Evolutionary conservation across 2,888 invertebrate genomes (phyloP), one percentile per base, ranked within the genome.

Genomic region (Drosophila cognata): DNA sequence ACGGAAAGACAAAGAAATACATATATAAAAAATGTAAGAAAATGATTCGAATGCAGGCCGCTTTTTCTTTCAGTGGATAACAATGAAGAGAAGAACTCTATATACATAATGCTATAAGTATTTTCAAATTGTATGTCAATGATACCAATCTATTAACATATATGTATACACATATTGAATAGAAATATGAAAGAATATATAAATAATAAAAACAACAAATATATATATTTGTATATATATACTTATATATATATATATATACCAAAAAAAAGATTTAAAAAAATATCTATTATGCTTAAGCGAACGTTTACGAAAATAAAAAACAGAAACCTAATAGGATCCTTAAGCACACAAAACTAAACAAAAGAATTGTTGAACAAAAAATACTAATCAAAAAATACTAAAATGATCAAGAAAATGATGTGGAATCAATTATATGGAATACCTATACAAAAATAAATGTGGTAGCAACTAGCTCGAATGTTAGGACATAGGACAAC

Each of bases 41-140:
- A 29, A 8, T 41, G 4, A 55, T 56, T 50, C 25, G 36, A 25
- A 38, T 62, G 35, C 59, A 60, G 31, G 41, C 36, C 38, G 61
- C 36, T 41, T 41, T 41, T 46, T 46, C 46, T 38, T 46, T 62
- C 38, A 38, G 31, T 46, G 56, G 38, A 55, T 51, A 35, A 36
- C 36, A 16, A 71, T 56, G 46, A 56, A 29, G 16, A 7, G 36
- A 29, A 57, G 4, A 65, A 68, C 50, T 76, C 57, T 52, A 64
- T 33, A 76, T 38, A 69, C 52, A 68, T 65, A 71, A 63, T 52
- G 46, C 59, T 77, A 68, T 79, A 41, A 66, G 55, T 67, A 77
- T 75, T 73, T 79, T 71, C 80, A 74, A 82, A 71, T 69, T 84
- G 59, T 60, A 88, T 77, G 89, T 89, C 85, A 88, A 79, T 84